Percentiles rank a stretch among this genome's conserved stretches.
phyloP scores from a whole-genome alignment of 1,140 invertebrate species.

The Platyscapa corneri region DNA sequence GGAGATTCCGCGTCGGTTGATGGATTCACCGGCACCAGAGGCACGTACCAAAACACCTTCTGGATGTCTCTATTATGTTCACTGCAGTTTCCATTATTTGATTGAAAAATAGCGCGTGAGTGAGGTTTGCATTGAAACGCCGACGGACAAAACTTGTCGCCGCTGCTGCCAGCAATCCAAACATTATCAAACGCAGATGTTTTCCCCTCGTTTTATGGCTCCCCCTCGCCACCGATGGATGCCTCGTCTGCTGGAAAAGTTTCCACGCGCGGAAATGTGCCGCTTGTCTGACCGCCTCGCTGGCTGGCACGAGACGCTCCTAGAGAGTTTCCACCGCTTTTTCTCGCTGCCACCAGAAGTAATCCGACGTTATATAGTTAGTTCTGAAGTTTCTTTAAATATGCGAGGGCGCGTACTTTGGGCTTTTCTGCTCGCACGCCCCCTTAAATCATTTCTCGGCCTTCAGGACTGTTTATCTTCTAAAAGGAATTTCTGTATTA shows the following conservation, averaged over 20 bases:
- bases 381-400: not conserved
- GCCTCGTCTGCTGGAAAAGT: not conserved
- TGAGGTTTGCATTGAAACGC: conserved; percentile 66
- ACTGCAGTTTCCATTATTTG: conserved; percentile 67
- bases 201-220: not conserved
- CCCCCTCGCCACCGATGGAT: not conserved
- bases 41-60: conserved; percentile 27
- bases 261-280: conserved; percentile 3
- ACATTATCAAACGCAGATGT: conserved; percentile 73
- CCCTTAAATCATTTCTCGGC: not conserved
- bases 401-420: too few species aligned
- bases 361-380: conserved; percentile 13
- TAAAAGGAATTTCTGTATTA: too few species aligned
- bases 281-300: too few species aligned
- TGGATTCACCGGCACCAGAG: not conserved
- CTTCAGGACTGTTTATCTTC: not conserved
- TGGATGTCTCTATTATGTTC: conserved; percentile 61
- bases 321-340: not conserved
- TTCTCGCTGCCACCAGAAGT: not conserved
- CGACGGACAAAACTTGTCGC: conserved; percentile 70
- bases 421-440: not conserved
- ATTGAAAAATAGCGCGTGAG: conserved; percentile 56
- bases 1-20: not conserved
- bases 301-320: not conserved
- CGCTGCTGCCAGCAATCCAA: conserved; percentile 61